Evolutionary conservation across 2,797 vertebrate genomes (phyloP).

Genomic region (Parauchenoglanis ngamensis): DNA sequence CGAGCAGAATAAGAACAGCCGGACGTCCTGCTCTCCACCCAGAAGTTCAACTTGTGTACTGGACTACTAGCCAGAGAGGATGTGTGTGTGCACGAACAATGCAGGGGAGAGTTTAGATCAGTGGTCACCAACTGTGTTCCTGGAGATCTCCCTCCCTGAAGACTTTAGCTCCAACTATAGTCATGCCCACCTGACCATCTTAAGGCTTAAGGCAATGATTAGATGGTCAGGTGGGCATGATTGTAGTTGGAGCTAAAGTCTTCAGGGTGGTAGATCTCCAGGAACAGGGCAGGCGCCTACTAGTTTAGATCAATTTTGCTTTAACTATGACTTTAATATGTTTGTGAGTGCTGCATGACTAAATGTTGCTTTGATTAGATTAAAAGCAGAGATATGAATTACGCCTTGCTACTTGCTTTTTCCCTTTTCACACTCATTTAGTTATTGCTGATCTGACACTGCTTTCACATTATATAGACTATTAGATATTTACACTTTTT

Average conservation of each 20-base stretch:
- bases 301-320: slow-evolving; percentile 18
- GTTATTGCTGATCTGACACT: not conserved
- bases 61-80: not conserved
- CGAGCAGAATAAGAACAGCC: slow-evolving; percentile 12
- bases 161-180: no score
- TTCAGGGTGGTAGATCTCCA: no score
- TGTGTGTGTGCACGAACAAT: slow-evolving; percentile 29
- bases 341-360: not conserved
- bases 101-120: slow-evolving; percentile 25
- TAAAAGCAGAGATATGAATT: not conserved
- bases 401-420: not conserved
- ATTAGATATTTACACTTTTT: not conserved
- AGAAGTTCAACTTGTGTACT: slow-evolving; percentile 1
- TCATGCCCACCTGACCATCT: no score
- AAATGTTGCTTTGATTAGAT: not conserved
- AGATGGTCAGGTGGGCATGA: no score
- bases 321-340: not conserved
- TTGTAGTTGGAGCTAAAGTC: no score
- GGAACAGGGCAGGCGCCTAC: no score
- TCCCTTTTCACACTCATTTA: not conserved
- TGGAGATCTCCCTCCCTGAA: no score
- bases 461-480: not conserved
- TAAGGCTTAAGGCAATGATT: no score
- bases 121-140: no score
- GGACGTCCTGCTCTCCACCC: slow-evolving; percentile 24